phyloP scores from a whole-genome alignment of 2,113 vertebrate genomes.

The Albula glossodonta region DNA sequence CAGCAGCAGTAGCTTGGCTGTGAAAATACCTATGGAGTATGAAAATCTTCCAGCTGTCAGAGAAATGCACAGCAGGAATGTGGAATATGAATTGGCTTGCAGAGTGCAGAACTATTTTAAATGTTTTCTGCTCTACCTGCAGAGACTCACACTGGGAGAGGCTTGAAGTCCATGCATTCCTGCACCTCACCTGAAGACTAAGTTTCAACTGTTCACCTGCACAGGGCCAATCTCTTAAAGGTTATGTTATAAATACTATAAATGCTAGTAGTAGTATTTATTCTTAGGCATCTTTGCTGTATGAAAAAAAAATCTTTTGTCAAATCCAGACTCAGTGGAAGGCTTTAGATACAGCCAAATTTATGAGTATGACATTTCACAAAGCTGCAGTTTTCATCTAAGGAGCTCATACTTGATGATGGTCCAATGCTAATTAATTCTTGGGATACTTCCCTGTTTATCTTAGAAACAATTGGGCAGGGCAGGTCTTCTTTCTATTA shows the following conservation, averaged over 20 bases:
- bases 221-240: not conserved
- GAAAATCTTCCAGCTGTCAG: not conserved
- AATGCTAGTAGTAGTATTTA: not conserved
- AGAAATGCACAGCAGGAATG: constrained; percentile 34
- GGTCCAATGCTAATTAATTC: no score
- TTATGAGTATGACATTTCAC: no score
- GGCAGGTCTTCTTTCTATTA: no score
- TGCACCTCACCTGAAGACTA: not conserved
- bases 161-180: constrained; percentile 32
- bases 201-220: no score
- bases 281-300: no score
- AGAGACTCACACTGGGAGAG: constrained; percentile 5
- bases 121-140: not conserved
- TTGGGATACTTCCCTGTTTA: no score
- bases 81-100: constrained; percentile 53
- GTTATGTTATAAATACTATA: not conserved
- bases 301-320: no score
- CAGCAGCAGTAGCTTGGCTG: not conserved
- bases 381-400: no score
- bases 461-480: no score
- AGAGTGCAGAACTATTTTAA: constrained; percentile 19
- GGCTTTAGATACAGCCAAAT: no score
- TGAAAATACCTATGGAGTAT: constrained; percentile 9
- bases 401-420: no score
- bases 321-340: no score